Evolutionary conservation across 2,797 vertebrate species (phyloP).

Genomic region (Crenichthys baileyi): DNA sequence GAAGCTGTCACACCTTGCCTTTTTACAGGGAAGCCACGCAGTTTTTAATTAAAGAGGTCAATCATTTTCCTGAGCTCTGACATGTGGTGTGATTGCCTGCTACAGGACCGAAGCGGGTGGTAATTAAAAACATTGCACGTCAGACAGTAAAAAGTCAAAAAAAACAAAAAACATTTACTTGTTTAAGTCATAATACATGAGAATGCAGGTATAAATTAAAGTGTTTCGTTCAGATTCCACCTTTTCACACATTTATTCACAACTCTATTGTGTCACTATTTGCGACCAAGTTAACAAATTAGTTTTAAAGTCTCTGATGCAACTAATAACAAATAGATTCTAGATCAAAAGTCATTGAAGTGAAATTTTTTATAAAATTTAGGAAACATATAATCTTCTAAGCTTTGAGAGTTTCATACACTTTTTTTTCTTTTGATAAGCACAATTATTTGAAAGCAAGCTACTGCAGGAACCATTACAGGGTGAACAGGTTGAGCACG

Average conservation of each 20-base stretch:
- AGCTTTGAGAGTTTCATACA: neutral
- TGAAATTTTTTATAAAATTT: neutral
- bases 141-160: conserved; percentile 25
- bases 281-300: neutral
- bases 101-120: conserved; percentile 48
- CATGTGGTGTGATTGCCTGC: conserved; percentile 54
- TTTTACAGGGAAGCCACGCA: conserved; percentile 58
- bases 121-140: conserved; percentile 62
- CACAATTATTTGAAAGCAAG: neutral
- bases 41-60: conserved; percentile 78
- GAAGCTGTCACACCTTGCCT: conserved; percentile 68
- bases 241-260: neutral
- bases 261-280: neutral
- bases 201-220: conserved; percentile 8
- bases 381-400: neutral
- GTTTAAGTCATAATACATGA: neutral
- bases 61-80: conserved; percentile 65
- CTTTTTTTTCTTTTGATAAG: neutral
- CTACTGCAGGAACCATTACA: neutral
- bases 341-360: neutral
- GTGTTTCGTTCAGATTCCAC: neutral
- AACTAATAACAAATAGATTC: neutral
- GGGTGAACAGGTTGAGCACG: neutral
- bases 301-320: neutral
- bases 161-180: conserved; percentile 9